These are phyloP conservation scores for Selene dorsalis DNA, from an alignment of 2,797 vertebrate species.

Conservation along the genomic window DNA sequence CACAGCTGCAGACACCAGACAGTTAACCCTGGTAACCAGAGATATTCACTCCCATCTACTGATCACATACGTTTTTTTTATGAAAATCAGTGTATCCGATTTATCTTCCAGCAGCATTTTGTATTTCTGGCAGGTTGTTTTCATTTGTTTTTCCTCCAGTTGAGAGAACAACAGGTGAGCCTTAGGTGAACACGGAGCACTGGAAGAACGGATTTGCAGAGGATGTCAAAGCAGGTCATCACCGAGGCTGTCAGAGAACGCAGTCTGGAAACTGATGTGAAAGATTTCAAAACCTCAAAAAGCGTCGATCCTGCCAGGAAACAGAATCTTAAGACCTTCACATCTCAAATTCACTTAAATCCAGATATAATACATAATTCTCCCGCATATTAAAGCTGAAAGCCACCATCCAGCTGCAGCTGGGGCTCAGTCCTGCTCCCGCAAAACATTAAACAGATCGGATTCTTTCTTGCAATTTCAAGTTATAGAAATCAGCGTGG, in stretches of 20 bases:
- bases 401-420: not conserved
- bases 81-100: not conserved
- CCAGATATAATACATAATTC: slow-evolving; percentile 2
- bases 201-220: not conserved
- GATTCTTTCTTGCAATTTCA: slow-evolving; percentile 12
- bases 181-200: not conserved
- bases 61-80: too few species aligned
- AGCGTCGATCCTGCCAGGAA: slow-evolving; percentile 1
- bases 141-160: not conserved
- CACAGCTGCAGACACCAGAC: too few species aligned
- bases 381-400: slow-evolving; percentile 20
- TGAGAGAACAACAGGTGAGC: not conserved
- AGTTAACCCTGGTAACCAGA: too few species aligned
- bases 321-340: slow-evolving; percentile 9
- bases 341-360: slow-evolving; percentile 13
- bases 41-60: too few species aligned
- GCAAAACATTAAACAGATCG: slow-evolving; percentile 5
- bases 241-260: slow-evolving; percentile 7
- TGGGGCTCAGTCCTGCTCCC: not conserved
- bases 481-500: slow-evolving; percentile 1
- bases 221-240: slow-evolving; percentile 15
- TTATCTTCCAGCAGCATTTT: too few species aligned
- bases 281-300: slow-evolving; percentile 24
- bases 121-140: not conserved
- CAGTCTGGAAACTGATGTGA: slow-evolving; percentile 36